phyloP scores from a whole-genome alignment of 2,888 invertebrate species.

The Neoitamus cyanurus region DNA sequence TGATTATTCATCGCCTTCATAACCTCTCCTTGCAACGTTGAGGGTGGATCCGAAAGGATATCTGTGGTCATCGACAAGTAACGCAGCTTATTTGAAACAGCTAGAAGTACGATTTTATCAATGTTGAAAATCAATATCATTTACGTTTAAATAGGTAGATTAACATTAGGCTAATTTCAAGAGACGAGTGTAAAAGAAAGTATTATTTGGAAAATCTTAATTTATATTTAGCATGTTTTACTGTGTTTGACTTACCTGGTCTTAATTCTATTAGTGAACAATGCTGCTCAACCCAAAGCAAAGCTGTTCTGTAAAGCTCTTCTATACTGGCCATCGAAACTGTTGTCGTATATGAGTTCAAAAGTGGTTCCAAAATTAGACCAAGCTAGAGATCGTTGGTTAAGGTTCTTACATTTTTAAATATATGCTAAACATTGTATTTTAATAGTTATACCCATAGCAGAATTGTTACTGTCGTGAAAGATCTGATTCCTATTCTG shows the following conservation, averaged over 20 bases:
- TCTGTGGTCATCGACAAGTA: constrained; percentile 93
- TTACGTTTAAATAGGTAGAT: too few relatives aligned
- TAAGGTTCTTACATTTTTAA: neutral
- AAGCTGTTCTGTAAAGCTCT: constrained; percentile 90
- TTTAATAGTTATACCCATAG: too few relatives aligned
- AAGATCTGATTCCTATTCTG: too few relatives aligned
- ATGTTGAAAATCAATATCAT: neutral
- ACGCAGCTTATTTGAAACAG: constrained; percentile 90
- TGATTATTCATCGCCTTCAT: constrained; percentile 74
- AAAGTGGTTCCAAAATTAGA: constrained; percentile 87
- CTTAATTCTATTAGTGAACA: constrained; percentile 94
- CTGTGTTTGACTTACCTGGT: constrained; percentile 88
- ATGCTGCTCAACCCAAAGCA: constrained; percentile 96
- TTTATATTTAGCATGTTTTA: too few relatives aligned
- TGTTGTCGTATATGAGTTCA: constrained; percentile 90
- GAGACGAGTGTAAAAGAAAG: too few relatives aligned
- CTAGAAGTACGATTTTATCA: constrained; percentile 68
- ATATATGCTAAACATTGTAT: too few relatives aligned
- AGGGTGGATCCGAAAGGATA: constrained; percentile 86
- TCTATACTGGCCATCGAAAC: constrained; percentile 92
- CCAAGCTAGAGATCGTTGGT: constrained; percentile 77
- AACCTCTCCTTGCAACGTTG: constrained; percentile 89
- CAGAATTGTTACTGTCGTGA: too few relatives aligned
- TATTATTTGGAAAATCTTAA: too few relatives aligned
- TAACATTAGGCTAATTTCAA: too few relatives aligned